Evolutionary conservation across 2,797 vertebrate species (phyloP).

Genomic region (Hydrolagus colliei): DNA sequence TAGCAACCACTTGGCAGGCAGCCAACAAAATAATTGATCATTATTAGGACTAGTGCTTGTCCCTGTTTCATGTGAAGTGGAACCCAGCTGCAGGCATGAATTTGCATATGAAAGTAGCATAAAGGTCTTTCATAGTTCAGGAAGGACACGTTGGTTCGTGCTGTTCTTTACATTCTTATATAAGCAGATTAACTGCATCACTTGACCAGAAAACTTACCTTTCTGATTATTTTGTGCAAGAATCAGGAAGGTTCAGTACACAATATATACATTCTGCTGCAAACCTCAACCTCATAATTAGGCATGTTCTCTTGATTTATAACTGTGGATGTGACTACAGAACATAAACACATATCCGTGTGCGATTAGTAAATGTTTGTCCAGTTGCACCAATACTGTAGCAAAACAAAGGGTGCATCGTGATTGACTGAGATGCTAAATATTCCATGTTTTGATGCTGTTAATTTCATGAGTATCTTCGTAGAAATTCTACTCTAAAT

Average conservation of each 20-base stretch:
- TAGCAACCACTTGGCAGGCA: constrained; percentile 22
- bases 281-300: not conserved
- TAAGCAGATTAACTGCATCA: constrained; percentile 15
- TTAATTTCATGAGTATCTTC: not conserved
- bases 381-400: not conserved
- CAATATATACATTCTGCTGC: not conserved
- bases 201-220: constrained; percentile 19
- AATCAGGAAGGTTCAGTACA: not conserved
- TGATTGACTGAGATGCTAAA: too few relatives aligned
- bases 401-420: too few relatives aligned
- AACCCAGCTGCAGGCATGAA: constrained; percentile 20
- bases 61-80: constrained; percentile 27
- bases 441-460: not conserved
- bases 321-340: not conserved
- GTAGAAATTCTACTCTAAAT: not conserved
- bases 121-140: constrained; percentile 11
- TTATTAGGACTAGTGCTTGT: not conserved
- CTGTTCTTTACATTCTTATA: constrained; percentile 31
- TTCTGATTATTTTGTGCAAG: not conserved
- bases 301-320: not conserved
- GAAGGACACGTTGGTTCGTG: constrained; percentile 1
- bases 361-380: not conserved
- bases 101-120: constrained; percentile 22
- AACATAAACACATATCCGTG: not conserved
- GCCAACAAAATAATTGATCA: constrained; percentile 13